A percentile compares a stretch with the other conserved stretches of the same genome.
Evolutionary conservation across 2,888 invertebrate genomes (phyloP).

Genomic region (Teleiodes luculella): DNA sequence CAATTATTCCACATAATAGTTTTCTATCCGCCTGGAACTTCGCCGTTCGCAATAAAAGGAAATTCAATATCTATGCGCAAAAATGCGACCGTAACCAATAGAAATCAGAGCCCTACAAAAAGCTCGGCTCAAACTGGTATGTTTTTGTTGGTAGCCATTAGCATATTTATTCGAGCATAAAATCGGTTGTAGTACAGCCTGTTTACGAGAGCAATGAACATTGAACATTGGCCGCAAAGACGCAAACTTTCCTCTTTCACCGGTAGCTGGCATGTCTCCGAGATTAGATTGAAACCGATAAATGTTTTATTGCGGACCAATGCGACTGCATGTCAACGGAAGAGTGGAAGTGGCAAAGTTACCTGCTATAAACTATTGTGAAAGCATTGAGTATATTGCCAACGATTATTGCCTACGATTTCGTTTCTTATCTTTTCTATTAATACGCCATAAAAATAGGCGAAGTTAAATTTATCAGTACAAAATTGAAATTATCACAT

Average conservation of each 20-base stretch:
- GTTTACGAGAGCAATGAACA: constrained; percentile 34
- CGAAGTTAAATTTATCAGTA: too few species aligned
- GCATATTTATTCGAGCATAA: constrained; percentile 65
- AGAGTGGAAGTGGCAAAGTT: too few species aligned
- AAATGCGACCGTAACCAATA: background rate
- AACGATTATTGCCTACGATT: constrained; percentile 60
- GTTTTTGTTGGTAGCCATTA: constrained; percentile 61
- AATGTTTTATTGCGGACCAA: background rate
- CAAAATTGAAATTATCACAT: too few species aligned
- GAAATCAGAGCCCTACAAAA: constrained; percentile 1
- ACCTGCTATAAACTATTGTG: too few species aligned
- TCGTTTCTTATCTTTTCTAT: too few species aligned
- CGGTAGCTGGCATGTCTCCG: background rate
- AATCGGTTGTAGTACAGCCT: constrained; percentile 56
- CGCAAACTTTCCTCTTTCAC: constrained; percentile 6
- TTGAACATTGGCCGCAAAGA: constrained; percentile 30
- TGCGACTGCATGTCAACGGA: too few species aligned
- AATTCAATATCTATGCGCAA: background rate
- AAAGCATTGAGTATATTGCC: constrained; percentile 39
- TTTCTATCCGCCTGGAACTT: background rate
- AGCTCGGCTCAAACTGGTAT: constrained; percentile 23
- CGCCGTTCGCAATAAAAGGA: background rate
- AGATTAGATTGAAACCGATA: background rate
- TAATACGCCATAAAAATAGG: too few species aligned
- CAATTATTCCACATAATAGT: background rate